Evolutionary conservation across 2,113 vertebrate species (phyloP).

Genomic region (Melanocharis versteri): DNA sequence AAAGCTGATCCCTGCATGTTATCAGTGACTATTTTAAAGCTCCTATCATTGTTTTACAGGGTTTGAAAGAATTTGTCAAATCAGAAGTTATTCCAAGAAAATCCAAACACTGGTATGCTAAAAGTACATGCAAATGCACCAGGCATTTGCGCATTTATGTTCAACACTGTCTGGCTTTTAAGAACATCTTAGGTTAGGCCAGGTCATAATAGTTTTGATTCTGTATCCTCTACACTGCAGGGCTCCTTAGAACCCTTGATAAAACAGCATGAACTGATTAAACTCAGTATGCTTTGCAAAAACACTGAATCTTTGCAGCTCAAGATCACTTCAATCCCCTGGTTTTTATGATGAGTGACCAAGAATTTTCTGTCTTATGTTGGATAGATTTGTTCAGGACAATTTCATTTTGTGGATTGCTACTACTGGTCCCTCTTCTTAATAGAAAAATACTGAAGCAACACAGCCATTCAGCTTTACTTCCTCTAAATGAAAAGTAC

Average conservation of each 20-base stretch:
- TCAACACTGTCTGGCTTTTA: not conserved
- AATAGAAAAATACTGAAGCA: not conserved
- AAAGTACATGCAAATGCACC: not conserved
- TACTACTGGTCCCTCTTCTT: not conserved
- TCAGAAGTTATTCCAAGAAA: not conserved
- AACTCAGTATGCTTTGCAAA: not conserved
- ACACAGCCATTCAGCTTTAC: not conserved
- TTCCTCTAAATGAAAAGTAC: not conserved
- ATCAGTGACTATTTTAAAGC: slow-evolving; percentile 53
- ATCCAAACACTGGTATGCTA: not conserved
- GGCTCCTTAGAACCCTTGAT: not conserved
- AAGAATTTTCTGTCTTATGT: not conserved
- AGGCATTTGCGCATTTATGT: not conserved
- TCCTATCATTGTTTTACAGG: not conserved
- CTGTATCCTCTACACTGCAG: not conserved
- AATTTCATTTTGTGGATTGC: not conserved
- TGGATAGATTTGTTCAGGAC: not conserved
- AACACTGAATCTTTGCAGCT: not conserved
- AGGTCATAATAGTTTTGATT: not conserved
- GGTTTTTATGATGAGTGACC: not conserved
- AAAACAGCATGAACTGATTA: not conserved
- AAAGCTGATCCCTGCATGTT: slow-evolving; percentile 3
- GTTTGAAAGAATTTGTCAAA: not conserved
- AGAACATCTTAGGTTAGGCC: not conserved
- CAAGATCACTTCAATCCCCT: not conserved